Percentiles rank a stretch among this genome's conserved stretches.
phyloP scores from a whole-genome alignment of 1,140 invertebrate species.

The Andrena cerasifolii region DNA sequence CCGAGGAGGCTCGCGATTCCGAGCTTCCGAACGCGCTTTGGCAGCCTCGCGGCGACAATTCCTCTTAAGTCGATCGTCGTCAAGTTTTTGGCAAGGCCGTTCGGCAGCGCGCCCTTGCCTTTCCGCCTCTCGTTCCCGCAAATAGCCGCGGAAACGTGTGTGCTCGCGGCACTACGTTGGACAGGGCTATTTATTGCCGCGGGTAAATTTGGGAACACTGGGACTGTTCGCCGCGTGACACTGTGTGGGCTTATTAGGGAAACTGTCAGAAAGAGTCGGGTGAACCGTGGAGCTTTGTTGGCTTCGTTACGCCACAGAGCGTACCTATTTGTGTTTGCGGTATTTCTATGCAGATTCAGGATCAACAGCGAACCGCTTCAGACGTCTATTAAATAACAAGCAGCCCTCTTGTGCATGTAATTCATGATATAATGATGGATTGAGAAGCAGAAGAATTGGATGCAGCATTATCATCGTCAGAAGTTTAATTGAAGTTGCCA shows the following conservation, averaged over 20 bases:
- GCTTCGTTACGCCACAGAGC: too few species aligned
- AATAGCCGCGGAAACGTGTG: slow-evolving; percentile 43
- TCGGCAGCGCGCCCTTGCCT: slow-evolving; percentile 54
- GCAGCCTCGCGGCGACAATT: slow-evolving; percentile 46
- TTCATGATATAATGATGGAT: too few species aligned
- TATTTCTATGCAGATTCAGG: too few species aligned
- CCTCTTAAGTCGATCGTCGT: slow-evolving; percentile 50
- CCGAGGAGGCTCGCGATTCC: not conserved
- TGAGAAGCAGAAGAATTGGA: too few species aligned
- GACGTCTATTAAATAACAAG: too few species aligned
- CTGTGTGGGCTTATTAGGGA: not conserved
- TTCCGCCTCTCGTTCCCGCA: slow-evolving; percentile 36
- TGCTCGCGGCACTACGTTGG: slow-evolving; percentile 4
- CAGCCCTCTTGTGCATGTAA: too few species aligned
- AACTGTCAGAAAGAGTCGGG: not conserved
- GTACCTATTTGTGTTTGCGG: too few species aligned
- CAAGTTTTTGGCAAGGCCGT: slow-evolving; percentile 47
- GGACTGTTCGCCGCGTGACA: not conserved
- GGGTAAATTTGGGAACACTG: slow-evolving; percentile 17
- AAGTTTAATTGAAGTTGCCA: too few species aligned
- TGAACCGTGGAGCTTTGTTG: too few species aligned
- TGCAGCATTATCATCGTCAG: too few species aligned
- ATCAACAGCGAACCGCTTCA: too few species aligned
- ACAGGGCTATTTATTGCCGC: slow-evolving; percentile 7
- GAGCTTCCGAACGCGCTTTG: slow-evolving; percentile 41